Percentiles rank a stretch among this genome's conserved stretches.
Evolutionary conservation across 2,888 invertebrate species (phyloP).

Genomic region (Rhamphomyia laevipes): DNA sequence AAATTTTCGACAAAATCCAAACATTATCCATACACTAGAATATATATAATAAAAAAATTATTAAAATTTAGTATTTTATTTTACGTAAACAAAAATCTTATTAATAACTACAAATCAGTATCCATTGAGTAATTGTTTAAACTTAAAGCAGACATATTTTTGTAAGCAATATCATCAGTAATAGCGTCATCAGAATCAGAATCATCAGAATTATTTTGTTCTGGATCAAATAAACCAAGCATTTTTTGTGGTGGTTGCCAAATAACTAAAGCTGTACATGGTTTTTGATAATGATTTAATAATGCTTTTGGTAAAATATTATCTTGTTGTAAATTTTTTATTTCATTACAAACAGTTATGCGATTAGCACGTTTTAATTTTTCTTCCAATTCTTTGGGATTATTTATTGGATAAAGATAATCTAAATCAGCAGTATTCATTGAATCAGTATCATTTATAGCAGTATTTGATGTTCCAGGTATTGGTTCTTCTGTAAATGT

Average conservation of each 20-base stretch:
- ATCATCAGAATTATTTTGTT: no score
- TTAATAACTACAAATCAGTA: background rate
- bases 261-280: slow-evolving; percentile 66
- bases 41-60: no score
- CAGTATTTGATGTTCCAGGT: slow-evolving; percentile 1
- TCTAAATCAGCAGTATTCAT: background rate
- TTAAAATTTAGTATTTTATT: no score
- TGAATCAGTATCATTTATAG: background rate
- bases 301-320: slow-evolving; percentile 56
- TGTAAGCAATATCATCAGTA: no score
- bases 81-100: no score
- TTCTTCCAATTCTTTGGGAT: slow-evolving; percentile 29
- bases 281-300: slow-evolving; percentile 53
- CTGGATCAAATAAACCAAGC: no score
- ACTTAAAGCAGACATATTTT: no score
- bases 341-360: slow-evolving; percentile 56
- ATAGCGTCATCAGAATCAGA: no score
- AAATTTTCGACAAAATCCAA: no score
- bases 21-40: no score
- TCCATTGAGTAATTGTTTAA: background rate
- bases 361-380: slow-evolving; percentile 41
- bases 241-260: slow-evolving; percentile 55
- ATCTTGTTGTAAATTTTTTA: slow-evolving; percentile 44
- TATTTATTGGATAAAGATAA: slow-evolving; percentile 18
- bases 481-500: background rate